Evolutionary conservation across 2,888 invertebrate species (phyloP).

Genomic region (Orthosia incerta): DNA sequence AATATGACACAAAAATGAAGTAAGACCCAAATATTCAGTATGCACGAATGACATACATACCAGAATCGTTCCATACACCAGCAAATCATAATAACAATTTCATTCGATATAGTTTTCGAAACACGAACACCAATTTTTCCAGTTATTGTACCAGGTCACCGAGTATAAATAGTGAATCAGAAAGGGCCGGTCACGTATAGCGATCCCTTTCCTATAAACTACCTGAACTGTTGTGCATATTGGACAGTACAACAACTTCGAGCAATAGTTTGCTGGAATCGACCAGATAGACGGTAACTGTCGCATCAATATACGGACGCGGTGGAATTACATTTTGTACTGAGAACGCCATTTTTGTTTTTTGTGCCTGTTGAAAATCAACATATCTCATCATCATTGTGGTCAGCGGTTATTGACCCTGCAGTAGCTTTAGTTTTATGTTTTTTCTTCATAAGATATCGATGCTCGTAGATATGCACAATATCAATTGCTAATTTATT

Average conservation of each 20-base stretch:
- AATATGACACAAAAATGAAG: background rate
- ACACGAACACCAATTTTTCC: slow-evolving; percentile 47
- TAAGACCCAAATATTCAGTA: background rate
- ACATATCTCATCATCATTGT: too few relatives aligned
- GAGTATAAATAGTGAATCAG: slow-evolving; percentile 57
- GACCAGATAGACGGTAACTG: too few relatives aligned
- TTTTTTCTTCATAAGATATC: too few relatives aligned
- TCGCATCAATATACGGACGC: too few relatives aligned
- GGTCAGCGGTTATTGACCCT: too few relatives aligned
- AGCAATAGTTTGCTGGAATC: background rate
- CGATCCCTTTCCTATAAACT: slow-evolving; percentile 25
- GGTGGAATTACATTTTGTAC: too few relatives aligned
- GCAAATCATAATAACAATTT: slow-evolving; percentile 31
- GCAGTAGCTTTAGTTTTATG: too few relatives aligned
- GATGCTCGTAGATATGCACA: too few relatives aligned
- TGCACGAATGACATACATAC: background rate
- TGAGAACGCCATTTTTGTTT: too few relatives aligned
- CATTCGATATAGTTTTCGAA: slow-evolving; percentile 2
- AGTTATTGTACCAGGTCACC: slow-evolving; percentile 28
- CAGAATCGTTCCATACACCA: slow-evolving; percentile 1
- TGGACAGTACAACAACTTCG: slow-evolving; percentile 25
- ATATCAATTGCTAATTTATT: too few relatives aligned
- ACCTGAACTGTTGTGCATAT: background rate
- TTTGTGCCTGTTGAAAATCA: too few relatives aligned
- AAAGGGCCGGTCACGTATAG: slow-evolving; percentile 60